Evolutionary conservation across 2,888 invertebrate species (phyloP).

Genomic region (Busseola fusca): DNA sequence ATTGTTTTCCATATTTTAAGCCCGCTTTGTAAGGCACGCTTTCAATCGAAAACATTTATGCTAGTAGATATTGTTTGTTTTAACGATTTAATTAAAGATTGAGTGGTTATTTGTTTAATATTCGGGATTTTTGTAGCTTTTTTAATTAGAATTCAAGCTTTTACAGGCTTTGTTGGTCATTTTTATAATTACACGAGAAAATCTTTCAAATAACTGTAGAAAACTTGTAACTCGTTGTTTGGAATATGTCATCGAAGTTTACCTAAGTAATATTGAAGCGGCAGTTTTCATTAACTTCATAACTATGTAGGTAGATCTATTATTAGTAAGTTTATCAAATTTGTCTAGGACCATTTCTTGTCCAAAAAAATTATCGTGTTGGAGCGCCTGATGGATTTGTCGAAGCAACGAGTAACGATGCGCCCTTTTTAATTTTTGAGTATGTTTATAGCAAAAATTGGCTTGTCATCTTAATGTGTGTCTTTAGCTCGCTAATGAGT

Average conservation of each 20-base stretch:
- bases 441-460: no score
- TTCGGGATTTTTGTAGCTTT: conserved; percentile 33
- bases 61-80: conserved; percentile 70
- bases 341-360: not conserved
- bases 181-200: not conserved
- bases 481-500: no score
- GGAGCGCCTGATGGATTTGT: no score
- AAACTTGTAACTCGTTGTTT: not conserved
- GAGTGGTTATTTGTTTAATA: conserved; percentile 39
- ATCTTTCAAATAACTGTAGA: not conserved
- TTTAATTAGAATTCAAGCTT: conserved; percentile 10
- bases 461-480: no score
- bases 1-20: conserved; percentile 87
- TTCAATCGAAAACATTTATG: conserved; percentile 68
- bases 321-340: not conserved
- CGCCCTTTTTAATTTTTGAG: no score
- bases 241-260: not conserved
- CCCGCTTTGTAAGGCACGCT: conserved; percentile 69
- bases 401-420: no score
- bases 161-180: not conserved
- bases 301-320: not conserved
- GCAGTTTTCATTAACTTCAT: not conserved
- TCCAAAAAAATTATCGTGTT: not conserved
- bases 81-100: conserved; percentile 68
- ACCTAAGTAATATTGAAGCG: not conserved